phyloP scores from a whole-genome alignment of 2,113 vertebrate species.

The Cyanocitta stelleri region DNA sequence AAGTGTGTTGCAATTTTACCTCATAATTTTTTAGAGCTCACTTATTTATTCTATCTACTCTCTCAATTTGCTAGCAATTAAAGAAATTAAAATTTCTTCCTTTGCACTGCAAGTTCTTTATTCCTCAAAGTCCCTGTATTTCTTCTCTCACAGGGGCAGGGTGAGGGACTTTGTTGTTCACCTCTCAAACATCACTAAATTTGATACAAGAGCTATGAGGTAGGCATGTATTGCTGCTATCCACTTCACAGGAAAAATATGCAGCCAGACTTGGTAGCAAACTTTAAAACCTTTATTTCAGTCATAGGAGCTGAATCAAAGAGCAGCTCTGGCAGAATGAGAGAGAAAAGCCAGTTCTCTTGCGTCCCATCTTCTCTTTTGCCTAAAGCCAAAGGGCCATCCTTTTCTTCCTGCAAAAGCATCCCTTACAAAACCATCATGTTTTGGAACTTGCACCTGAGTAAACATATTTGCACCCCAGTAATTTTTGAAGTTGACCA shows the following conservation, averaged over 20 bases:
- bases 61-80: not conserved
- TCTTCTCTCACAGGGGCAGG: constrained; percentile 24
- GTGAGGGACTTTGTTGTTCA: constrained; percentile 19
- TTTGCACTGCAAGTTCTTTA: not conserved
- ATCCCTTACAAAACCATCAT: not conserved
- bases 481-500: not conserved
- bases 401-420: not conserved
- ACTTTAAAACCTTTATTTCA: not conserved
- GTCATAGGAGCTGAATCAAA: not conserved
- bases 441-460: not conserved
- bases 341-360: not conserved
- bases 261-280: not conserved
- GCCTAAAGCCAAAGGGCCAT: not conserved
- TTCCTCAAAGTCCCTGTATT: not conserved
- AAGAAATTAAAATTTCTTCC: not conserved
- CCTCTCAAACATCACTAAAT: not conserved
- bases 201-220: not conserved
- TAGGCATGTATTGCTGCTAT: constrained; percentile 3
- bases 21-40: not conserved
- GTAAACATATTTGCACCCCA: not conserved
- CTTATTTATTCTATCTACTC: not conserved
- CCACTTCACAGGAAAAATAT: not conserved
- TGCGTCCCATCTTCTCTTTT: not conserved
- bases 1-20: not conserved
- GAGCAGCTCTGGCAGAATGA: not conserved